These are phyloP conservation scores for Aurelia sp. DNA, from an alignment of 30 jellyfish, hydroid and myxozoan species.

Conservation along the genomic window DNA sequence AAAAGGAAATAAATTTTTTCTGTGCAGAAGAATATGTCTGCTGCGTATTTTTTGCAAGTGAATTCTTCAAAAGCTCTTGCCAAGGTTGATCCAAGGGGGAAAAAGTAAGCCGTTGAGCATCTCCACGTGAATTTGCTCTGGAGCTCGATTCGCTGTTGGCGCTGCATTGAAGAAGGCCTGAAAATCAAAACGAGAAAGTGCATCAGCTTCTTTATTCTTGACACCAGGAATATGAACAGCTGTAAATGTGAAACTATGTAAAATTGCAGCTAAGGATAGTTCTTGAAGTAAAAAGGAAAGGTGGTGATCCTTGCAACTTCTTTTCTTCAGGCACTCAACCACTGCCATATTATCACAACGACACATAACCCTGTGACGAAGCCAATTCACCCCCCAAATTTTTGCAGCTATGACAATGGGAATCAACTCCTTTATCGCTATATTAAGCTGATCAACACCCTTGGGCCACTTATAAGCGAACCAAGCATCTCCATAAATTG, in stretches of 20 bases:
- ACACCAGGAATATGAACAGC: constrained; percentile 28
- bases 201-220: constrained; percentile 25
- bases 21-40: constrained; percentile 19
- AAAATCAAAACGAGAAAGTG: constrained; percentile 33
- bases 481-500: constrained; percentile 9
- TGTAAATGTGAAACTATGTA: neutral
- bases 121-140: neutral
- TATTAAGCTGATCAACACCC: neutral
- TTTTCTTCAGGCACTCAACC: neutral
- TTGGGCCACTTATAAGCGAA: constrained; percentile 33
- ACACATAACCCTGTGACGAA: constrained; percentile 1
- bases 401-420: constrained; percentile 57
- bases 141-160: constrained; percentile 18
- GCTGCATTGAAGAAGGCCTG: constrained; percentile 27
- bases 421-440: constrained; percentile 31
- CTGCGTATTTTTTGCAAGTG: neutral
- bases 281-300: constrained; percentile 20
- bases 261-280: constrained; percentile 14
- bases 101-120: neutral
- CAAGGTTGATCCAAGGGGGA: constrained; percentile 7
- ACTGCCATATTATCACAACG: constrained; percentile 41
- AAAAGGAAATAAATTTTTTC: neutral
- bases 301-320: constrained; percentile 51
- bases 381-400: constrained; percentile 46
- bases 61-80: neutral